Evolutionary conservation across 2,797 vertebrate genomes (phyloP).

Genomic region (Ctenopoma kingsleyae): DNA sequence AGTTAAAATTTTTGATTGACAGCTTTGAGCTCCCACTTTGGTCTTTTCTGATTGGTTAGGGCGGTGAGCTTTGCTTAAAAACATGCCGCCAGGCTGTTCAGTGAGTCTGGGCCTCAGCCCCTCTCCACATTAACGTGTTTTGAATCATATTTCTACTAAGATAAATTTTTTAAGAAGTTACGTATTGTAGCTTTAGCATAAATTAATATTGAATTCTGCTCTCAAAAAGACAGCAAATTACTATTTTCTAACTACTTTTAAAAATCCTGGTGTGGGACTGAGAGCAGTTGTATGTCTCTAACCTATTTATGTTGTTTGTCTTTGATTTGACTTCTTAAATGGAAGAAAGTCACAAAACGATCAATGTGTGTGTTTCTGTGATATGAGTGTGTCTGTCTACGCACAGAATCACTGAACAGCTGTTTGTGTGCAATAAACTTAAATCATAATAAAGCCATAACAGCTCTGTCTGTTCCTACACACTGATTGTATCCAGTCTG

Average conservation of each 20-base stretch:
- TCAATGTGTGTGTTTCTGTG: not conserved
- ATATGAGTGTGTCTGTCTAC: not conserved
- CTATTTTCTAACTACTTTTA: not conserved
- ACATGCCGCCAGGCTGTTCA: too few relatives aligned
- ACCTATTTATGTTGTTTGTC: not conserved
- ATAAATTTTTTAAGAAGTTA: too few relatives aligned
- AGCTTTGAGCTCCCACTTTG: not conserved
- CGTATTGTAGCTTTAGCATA: too few relatives aligned
- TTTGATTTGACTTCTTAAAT: not conserved
- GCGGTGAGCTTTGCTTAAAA: too few relatives aligned
- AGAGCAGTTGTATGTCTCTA: too few relatives aligned
- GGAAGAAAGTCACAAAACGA: not conserved
- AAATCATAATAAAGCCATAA: not conserved
- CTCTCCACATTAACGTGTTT: too few relatives aligned
- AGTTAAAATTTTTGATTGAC: too few relatives aligned
- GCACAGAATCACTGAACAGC: slow-evolving; percentile 1
- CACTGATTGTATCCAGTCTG: not conserved
- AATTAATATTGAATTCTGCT: too few relatives aligned
- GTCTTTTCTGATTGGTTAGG: not conserved
- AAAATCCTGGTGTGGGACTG: not conserved
- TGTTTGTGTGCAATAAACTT: slow-evolving; percentile 7
- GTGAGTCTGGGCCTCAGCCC: too few relatives aligned
- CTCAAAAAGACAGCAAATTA: not conserved
- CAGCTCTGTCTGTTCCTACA: not conserved
- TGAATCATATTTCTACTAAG: too few relatives aligned